Percentiles rank a stretch among this genome's conserved stretches.
phyloP scores from a whole-genome alignment of 2,113 vertebrate species.

The Oplegnathus fasciatus region DNA sequence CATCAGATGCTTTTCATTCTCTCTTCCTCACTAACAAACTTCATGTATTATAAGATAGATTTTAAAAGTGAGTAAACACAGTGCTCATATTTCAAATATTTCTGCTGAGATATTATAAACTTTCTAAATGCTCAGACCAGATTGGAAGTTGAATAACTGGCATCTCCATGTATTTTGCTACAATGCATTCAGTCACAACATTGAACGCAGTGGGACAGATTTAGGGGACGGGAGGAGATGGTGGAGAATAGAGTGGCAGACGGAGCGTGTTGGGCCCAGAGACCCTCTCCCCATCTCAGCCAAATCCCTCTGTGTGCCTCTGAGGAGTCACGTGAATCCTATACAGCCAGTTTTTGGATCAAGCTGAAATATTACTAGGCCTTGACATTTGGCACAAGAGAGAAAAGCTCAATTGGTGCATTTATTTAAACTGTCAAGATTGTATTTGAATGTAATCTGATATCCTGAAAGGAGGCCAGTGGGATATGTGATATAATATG shows the following conservation, averaged over 20 bases:
- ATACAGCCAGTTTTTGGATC: conserved; percentile 5
- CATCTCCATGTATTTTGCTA: neutral
- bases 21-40: neutral
- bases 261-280: conserved; percentile 45
- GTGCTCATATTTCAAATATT: neutral
- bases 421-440: conserved; percentile 23
- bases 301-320: conserved; percentile 40
- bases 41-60: neutral
- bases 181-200: neutral
- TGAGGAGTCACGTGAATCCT: conserved; percentile 28
- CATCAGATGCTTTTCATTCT: neutral
- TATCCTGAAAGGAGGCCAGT: neutral
- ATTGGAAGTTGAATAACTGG: neutral
- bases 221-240: conserved; percentile 6
- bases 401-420: conserved; percentile 1
- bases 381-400: conserved; percentile 31
- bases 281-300: conserved; percentile 25
- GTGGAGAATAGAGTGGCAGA: conserved; percentile 44
- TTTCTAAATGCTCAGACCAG: neutral
- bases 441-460: conserved; percentile 25
- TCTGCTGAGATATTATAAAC: neutral
- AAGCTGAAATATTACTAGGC: conserved; percentile 4
- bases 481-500: neutral
- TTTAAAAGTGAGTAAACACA: neutral
- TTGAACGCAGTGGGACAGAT: conserved; percentile 1